phyloP scores from a whole-genome alignment of 92 coral and sea anemone species.

The Muricea muricata region DNA sequence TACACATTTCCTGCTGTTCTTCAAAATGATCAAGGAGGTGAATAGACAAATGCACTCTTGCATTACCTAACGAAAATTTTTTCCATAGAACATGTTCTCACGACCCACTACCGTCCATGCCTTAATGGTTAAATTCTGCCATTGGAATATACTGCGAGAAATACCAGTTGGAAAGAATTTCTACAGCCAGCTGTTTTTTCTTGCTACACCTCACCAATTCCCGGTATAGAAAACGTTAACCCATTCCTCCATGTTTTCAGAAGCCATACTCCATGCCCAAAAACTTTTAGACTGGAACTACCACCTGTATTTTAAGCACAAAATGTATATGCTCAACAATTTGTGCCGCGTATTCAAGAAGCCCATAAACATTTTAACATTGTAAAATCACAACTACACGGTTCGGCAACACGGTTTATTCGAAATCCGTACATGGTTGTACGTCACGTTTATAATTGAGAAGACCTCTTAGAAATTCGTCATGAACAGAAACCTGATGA shows the following conservation, averaged over 20 bases:
- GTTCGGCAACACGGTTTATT: conserved; percentile 50
- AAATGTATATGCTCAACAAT: conserved; percentile 17
- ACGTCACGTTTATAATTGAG: conserved; percentile 60
- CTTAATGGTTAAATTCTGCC: conserved; percentile 60
- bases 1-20: conserved; percentile 52
- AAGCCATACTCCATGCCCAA: conserved; percentile 54
- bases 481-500: conserved; percentile 54
- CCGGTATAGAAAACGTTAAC: conserved; percentile 48
- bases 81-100: conserved; percentile 63
- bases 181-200: conserved; percentile 62
- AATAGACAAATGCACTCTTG: conserved; percentile 65
- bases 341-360: conserved; percentile 52
- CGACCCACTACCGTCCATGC: conserved; percentile 53
- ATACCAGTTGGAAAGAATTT: conserved; percentile 69
- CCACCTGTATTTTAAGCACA: conserved; percentile 20
- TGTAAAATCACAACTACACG: conserved; percentile 54
- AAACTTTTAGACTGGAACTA: conserved; percentile 31
- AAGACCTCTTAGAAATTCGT: conserved; percentile 53
- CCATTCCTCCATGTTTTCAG: conserved; percentile 65
- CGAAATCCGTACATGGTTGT: conserved; percentile 57
- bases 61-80: conserved; percentile 45
- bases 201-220: conserved; percentile 50
- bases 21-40: conserved; percentile 65
- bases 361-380: conserved; percentile 63
- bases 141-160: conserved; percentile 62